Evolutionary conservation across 2,797 vertebrate species (phyloP), one percentile per base, ranked within the genome.

Genomic region (Erethizon dorsatum): DNA sequence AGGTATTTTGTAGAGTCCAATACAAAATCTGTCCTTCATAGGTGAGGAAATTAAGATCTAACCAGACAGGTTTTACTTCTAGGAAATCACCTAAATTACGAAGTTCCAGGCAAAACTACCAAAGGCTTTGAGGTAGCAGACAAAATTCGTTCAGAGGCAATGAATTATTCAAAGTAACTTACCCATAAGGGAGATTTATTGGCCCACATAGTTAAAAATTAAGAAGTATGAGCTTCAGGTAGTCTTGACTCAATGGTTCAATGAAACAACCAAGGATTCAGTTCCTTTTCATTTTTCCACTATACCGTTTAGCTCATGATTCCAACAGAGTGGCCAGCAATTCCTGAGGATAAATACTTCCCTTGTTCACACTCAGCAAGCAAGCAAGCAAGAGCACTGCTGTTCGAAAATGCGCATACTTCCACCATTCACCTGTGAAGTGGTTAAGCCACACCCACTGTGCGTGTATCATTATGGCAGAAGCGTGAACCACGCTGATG

Each of bases 321-420:
- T 89, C 28, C 61, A 87, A 83, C 37, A 47, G 8, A 75, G 15
- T 2, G 5, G 11, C 4, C 37, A 79, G 31, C 24, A 87, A 45
- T 56, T 91, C 54, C 61, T 75, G 20, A 88, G 22, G 45, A 15
- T 83, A 91, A 79, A 88, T 15, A 33, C 20, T 57, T 28, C 24
- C 41, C 37, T 78, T 92, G 57, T 61, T 94, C 50, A 75, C 71
- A 57, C 37, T 82, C 56, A 47, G 54, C 71, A 88, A 41, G 31
- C 73, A 83, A 79, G n/a, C 75, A 73, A 91, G n/a, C 75, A 75
- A 93, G 31, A 73, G 2, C 61, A 50, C 0, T 37, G 6, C 33
- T 85, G 52, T 54, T 92, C 24, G 61, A n/a, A 63, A 97, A 93
- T 37, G 28, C 33, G 69, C 77, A 37, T 71, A 93, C 17, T 79